Base-by-base conservation (phyloP, 2,888 invertebrate genomes). In the Lasioglossum zephyrum region DNA sequence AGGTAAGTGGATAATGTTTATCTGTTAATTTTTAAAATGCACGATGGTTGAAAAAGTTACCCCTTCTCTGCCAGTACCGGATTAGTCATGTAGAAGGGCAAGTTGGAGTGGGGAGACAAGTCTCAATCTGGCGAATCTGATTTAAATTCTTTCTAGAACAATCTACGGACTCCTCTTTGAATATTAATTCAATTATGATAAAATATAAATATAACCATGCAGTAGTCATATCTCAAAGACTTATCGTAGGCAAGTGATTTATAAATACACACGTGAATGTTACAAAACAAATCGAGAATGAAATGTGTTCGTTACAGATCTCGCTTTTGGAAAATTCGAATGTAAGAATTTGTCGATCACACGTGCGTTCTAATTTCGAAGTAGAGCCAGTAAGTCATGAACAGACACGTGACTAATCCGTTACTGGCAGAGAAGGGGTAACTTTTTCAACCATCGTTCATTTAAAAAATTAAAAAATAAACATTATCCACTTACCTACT, bases 171-270 rank as follows among this genome's bases (percentile, higher is more conserved):
- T 90, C 79, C 75, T 90, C 82, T 83, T 84, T 77, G 73, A 76
- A 79, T 78, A 69, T 79, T 81, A 82, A 87, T 87, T 84, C 81
- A 84, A 90, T 88, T 90, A 89, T 81, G 79, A n/a, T n/a, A n/a
- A n/a, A n/a, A n/a, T n/a, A n/a, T n/a, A n/a, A n/a, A n/a, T n/a
- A n/a, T n/a, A n/a, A n/a, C n/a, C n/a, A n/a, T n/a, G n/a, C n/a
- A n/a, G n/a, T n/a, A n/a, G n/a, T n/a, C n/a, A n/a, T n/a, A n/a
- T n/a, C n/a, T n/a, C n/a, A n/a, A n/a, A n/a, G n/a, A n/a, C n/a
- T n/a, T n/a, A n/a, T n/a, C n/a, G n/a, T n/a, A n/a, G n/a, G n/a
- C n/a, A n/a, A n/a, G n/a, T n/a, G n/a, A n/a, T n/a, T n/a, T n/a
- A n/a, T n/a, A n/a, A n/a, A n/a, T n/a, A n/a, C n/a, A n/a, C n/a